Conservation (phyloP, 2,888 invertebrate species). For the Noctua janthe region DNA sequence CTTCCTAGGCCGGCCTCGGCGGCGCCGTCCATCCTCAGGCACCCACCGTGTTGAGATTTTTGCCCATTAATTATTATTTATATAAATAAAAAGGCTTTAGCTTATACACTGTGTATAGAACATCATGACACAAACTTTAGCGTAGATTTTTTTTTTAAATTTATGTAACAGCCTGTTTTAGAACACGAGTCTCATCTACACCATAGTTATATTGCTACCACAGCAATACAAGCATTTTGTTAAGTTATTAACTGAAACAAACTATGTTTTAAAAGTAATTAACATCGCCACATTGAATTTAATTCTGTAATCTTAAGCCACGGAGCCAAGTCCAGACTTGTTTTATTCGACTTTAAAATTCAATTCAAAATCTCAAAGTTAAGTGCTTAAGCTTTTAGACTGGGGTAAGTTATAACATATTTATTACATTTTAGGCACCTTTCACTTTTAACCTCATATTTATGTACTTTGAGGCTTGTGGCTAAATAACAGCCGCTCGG, state of each 20-base stretch:
- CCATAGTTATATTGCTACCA: neutral
- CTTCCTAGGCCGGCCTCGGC: too few species aligned
- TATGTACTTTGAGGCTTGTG: neutral
- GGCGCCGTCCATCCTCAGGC: too few species aligned
- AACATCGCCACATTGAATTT: slow-evolving; percentile 37
- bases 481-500: too few species aligned
- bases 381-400: slow-evolving; percentile 46
- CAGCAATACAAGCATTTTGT: neutral
- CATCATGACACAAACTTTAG: too few species aligned
- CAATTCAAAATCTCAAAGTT: slow-evolving; percentile 51
- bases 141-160: too few species aligned
- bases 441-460: slow-evolving; percentile 31
- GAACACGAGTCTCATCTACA: too few species aligned
- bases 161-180: too few species aligned
- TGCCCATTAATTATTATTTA: too few species aligned
- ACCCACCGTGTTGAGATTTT: too few species aligned
- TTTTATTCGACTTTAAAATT: slow-evolving; percentile 59
- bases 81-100: too few species aligned
- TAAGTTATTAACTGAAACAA: slow-evolving; percentile 11
- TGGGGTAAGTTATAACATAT: slow-evolving; percentile 47
- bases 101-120: too few species aligned
- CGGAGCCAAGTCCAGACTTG: slow-evolving; percentile 41
- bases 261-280: slow-evolving; percentile 44
- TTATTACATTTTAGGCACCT: slow-evolving; percentile 51
- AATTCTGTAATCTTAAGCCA: slow-evolving; percentile 41